Percentiles rank a stretch among this genome's conserved stretches.
These are phyloP conservation scores for Hestina assimilis DNA, from an alignment of 1,140 invertebrate genomes.

Conservation along the genomic window DNA sequence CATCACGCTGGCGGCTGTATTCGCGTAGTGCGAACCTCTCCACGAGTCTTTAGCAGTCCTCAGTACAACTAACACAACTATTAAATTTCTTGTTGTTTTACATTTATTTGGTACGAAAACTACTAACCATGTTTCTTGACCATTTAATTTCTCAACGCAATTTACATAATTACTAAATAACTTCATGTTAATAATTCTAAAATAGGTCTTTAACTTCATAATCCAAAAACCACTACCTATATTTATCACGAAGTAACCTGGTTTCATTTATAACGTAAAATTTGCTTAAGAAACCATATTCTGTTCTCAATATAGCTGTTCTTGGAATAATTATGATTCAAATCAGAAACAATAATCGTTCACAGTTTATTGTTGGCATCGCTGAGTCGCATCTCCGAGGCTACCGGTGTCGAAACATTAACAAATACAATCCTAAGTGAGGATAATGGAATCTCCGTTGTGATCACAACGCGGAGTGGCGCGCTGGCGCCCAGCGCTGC, in stretches of 20 bases:
- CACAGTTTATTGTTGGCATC: too few species aligned
- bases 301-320: too few species aligned
- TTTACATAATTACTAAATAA: not conserved
- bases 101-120: not conserved
- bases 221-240: too few species aligned
- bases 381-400: not conserved
- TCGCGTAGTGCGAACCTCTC: too few species aligned
- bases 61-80: too few species aligned
- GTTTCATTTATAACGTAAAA: too few species aligned
- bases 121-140: not conserved
- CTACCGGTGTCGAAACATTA: slow-evolving; percentile 2
- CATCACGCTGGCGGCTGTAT: too few species aligned
- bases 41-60: too few species aligned
- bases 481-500: not conserved
- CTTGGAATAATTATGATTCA: not conserved
- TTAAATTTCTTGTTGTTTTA: too few species aligned
- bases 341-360: not conserved
- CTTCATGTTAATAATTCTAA: not conserved
- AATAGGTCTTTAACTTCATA: too few species aligned
- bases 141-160: not conserved
- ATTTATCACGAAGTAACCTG: too few species aligned
- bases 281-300: too few species aligned
- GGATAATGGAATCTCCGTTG: not conserved
- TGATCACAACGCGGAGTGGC: not conserved
- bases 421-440: slow-evolving; percentile 2